Evolutionary conservation across 2,888 invertebrate genomes (phyloP).

Genomic region (Ennomos quercinarius): DNA sequence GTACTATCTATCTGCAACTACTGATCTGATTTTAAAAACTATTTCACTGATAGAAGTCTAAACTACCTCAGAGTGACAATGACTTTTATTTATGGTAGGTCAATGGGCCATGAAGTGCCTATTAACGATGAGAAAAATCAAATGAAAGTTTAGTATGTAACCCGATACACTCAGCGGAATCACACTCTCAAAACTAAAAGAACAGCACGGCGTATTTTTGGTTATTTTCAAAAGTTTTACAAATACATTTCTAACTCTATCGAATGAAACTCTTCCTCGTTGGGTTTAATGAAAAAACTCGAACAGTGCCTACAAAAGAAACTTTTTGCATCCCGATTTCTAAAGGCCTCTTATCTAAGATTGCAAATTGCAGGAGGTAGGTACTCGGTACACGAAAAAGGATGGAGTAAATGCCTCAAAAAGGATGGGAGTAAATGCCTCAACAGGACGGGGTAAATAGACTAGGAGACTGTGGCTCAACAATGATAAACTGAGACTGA

Average conservation of each 20-base stretch:
- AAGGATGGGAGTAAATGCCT: conserved; percentile 6
- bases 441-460: conserved; percentile 38
- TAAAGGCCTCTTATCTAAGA: conserved; percentile 45
- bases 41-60: too few relatives aligned
- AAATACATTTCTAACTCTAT: conserved; percentile 27
- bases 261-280: conserved; percentile 36
- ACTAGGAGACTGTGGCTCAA: conserved; percentile 44
- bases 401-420: conserved; percentile 11
- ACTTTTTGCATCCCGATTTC: conserved; percentile 44
- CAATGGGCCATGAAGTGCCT: too few relatives aligned
- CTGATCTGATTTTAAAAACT: too few relatives aligned
- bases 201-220: conserved; percentile 6
- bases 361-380: conserved; percentile 43
- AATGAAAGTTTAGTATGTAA: too few relatives aligned
- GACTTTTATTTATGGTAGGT: too few relatives aligned
- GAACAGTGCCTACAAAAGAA: conserved; percentile 42
- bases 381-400: conserved; percentile 17
- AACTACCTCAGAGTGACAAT: too few relatives aligned
- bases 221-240: conserved; percentile 19
- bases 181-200: too few relatives aligned
- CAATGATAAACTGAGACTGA: conserved; percentile 70
- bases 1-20: too few relatives aligned
- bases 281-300: conserved; percentile 43
- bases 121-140: too few relatives aligned
- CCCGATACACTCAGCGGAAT: too few relatives aligned